Evolutionary conservation across 2,888 invertebrate genomes (phyloP), one percentile per base, ranked within the genome.

Genomic region (Agonopterix arenella): DNA sequence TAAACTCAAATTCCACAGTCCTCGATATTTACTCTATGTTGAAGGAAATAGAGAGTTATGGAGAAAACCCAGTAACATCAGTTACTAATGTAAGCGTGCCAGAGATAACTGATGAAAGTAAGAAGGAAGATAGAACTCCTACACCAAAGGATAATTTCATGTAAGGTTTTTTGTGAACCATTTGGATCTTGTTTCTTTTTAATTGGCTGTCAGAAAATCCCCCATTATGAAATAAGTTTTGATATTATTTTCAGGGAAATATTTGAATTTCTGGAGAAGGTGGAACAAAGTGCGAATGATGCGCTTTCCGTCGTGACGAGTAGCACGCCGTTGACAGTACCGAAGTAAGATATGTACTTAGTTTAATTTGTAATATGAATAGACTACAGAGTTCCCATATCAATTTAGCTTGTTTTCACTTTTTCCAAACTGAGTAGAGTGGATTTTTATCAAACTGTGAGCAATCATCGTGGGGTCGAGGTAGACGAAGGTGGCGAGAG

Each of bases 181-280:
- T 13, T 13, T 13, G 13, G 13, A 13, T 2, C 13, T 13, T 13
- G n/a, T 13, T 13, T 13, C 13, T 13, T 13, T 13, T 13, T 13
- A 13, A 13, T 13, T 13, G 2, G 13, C 13, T 13, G 13, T 13
- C 13, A 13, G 13, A 13, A 13, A 13, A 13, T 13, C 13, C 13
- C 13, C 13, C 13, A 13, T 13, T 13, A 13, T 13, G 13, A 13
- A 13, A 13, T 13, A 13, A 1, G 13, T 13, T 28, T 28, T 28
- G 28, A 28, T 28, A 28, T 28, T 28, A 28, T 52, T 90, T 76
- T 48, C 74, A 93, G 92, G 72, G 92, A 92, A 68, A 91, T 93
- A 60, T 89, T 93, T 47, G 90, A 91, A 49, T 93, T 92, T 70
- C 68, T 93, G 55, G 93, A 93, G 64, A 92, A 93, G 72, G 91